Percentiles rank a stretch among this genome's conserved stretches.
Evolutionary conservation across 2,113 vertebrate genomes (phyloP).

Genomic region (Symphodus melops): DNA sequence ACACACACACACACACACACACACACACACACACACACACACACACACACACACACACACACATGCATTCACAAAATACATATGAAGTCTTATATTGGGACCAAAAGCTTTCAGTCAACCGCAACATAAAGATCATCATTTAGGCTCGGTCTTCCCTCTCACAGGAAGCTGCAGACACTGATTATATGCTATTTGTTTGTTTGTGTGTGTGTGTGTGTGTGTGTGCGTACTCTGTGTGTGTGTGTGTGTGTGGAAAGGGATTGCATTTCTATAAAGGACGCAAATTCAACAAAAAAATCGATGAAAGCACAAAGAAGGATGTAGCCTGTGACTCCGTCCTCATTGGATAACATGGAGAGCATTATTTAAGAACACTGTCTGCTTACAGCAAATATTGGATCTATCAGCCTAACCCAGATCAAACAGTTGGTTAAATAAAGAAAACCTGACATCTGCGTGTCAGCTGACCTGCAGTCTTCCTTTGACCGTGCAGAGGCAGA

Average conservation of each 20-base stretch:
- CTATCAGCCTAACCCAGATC: no score
- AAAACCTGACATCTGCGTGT: no score
- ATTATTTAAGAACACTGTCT: no score
- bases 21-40: slow-evolving; percentile 21
- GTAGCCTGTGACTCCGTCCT: no score
- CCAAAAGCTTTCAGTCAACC: slow-evolving; percentile 70
- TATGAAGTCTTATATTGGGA: slow-evolving; percentile 53
- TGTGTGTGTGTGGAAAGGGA: slow-evolving; percentile 11
- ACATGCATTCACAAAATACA: slow-evolving; percentile 46
- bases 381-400: no score
- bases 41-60: slow-evolving; percentile 40
- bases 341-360: no score
- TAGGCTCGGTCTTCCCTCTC: slow-evolving; percentile 53
- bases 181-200: slow-evolving; percentile 72
- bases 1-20: slow-evolving; percentile 35
- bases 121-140: slow-evolving; percentile 77
- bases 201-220: slow-evolving; percentile 31
- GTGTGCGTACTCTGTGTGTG: slow-evolving; percentile 18
- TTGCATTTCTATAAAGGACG: slow-evolving; percentile 9
- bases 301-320: no score
- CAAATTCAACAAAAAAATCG: no score
- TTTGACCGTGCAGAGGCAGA: no score
- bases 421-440: no score
- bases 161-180: slow-evolving; percentile 71
- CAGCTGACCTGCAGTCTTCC: no score